Evolutionary conservation across 53 echinoderm and acorn worm genomes (phyloP), one percentile per base, ranked within the genome.

Genomic region (Astropecten irregularis): DNA sequence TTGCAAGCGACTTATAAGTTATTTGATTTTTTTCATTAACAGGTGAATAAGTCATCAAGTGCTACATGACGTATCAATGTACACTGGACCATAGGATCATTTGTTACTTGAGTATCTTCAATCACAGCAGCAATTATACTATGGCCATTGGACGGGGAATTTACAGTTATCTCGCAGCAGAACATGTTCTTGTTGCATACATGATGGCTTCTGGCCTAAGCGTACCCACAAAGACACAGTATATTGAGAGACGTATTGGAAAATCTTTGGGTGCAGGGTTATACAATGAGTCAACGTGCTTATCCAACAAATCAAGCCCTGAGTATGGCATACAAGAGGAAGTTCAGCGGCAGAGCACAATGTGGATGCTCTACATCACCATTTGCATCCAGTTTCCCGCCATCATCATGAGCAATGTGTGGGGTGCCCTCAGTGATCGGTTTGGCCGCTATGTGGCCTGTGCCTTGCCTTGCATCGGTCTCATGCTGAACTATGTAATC

Each of bases 391-490:
- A 65, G 36, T 67, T 83, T 20, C 66, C 68, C 22, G 68, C 54
- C 3, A 23, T 64, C 34, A 54, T 83, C 23, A 15, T 83, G 65
- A 65, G 65, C 38, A 65, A 65, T n/a, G 18, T 65, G 19, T 65
- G 65, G 21, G 85, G 90, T 18, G 68, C 81, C 37, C n/a, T 81
- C 4, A 90, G 90, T 62, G 90, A 90, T 49, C 64, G 72, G 0
- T 59, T 66, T 31, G 90, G 90, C 3, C 86, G 90, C 9, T 82
- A 86, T 40, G 62, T 73, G 19, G 69, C 86, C 37, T 51, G 81
- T 26, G 25, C 40, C 11, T 34, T 86, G 4, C 56, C 85, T 23
- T 16, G 46, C n/a, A 50, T 59, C 5, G 90, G 90, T 4, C 35
- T 44, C 42, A 7, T 66, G 5, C 0, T 86, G n/a, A 72, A 53